Conservation (phyloP, 2,797 vertebrate species). For the Hyperoplus lanceolatus region DNA sequence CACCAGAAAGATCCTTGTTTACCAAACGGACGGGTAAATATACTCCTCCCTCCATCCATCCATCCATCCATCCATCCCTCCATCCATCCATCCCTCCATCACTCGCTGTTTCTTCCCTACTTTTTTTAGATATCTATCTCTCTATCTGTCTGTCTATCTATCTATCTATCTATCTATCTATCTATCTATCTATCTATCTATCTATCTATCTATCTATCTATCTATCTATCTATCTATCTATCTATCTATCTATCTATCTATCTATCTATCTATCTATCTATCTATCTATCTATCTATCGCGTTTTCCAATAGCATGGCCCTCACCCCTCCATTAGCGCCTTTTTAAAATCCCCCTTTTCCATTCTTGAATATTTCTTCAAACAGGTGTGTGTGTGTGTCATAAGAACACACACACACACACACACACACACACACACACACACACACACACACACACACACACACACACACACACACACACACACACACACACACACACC, state of each 20-base stretch:
- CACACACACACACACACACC: constrained; percentile 7
- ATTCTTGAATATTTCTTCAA: constrained; percentile 3
- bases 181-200: not conserved
- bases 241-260: constrained; percentile 12
- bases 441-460: not conserved
- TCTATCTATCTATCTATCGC: not conserved
- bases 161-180: constrained; percentile 14
- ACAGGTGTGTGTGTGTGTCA: not conserved
- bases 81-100: constrained; percentile 11
- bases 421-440: not conserved
- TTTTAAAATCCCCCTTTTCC: not conserved
- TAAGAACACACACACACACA: not conserved
- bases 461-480: constrained; percentile 1
- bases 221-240: not conserved
- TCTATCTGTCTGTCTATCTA: not conserved
- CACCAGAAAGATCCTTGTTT: constrained; percentile 60
- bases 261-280: not conserved
- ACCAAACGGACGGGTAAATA: constrained; percentile 77
- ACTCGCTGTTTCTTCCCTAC: constrained; percentile 13
- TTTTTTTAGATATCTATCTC: not conserved
- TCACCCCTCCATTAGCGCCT: constrained; percentile 15
- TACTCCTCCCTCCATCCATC: constrained; percentile 59
- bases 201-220: too few relatives aligned
- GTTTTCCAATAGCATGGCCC: constrained; percentile 19
- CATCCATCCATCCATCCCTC: constrained; percentile 18